Percentiles rank a stretch among this genome's conserved stretches.
These are phyloP conservation scores for Rhinophrynus dorsalis DNA, from an alignment of 2,797 vertebrate species.

Conservation along the genomic window DNA sequence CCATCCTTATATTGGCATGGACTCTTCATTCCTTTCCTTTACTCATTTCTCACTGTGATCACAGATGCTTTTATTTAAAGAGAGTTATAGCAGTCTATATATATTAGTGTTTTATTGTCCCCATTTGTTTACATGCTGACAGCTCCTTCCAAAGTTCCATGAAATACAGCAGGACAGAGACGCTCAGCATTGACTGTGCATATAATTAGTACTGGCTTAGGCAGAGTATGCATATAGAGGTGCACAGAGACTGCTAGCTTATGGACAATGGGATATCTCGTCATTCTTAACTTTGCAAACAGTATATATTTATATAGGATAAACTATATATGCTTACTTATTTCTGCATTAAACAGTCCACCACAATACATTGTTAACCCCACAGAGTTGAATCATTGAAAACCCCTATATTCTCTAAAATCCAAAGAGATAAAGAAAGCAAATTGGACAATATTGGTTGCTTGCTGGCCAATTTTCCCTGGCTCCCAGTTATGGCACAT, in stretches of 20 bases:
- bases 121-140: constrained; percentile 37
- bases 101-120: constrained; percentile 30
- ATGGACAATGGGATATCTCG: not conserved
- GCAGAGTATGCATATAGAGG: not conserved
- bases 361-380: too few species aligned
- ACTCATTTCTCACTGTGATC: not conserved
- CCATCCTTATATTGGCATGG: not conserved
- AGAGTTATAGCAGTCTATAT: constrained; percentile 16
- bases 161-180: constrained; percentile 17
- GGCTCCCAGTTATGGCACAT: too few species aligned
- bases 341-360: too few species aligned
- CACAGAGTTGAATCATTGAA: too few species aligned
- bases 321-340: too few species aligned
- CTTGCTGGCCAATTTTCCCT: too few species aligned
- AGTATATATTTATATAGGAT: not conserved
- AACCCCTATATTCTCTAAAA: too few species aligned
- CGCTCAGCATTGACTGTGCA: constrained; percentile 15
- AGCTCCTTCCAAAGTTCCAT: constrained; percentile 4
- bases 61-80: constrained; percentile 19
- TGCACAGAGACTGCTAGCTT: not conserved
- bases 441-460: too few species aligned
- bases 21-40: not conserved
- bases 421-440: too few species aligned
- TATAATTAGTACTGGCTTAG: constrained; percentile 1
- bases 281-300: not conserved